phyloP scores from a whole-genome alignment of 1,140 invertebrate species.

The Drosophila arizonae region DNA sequence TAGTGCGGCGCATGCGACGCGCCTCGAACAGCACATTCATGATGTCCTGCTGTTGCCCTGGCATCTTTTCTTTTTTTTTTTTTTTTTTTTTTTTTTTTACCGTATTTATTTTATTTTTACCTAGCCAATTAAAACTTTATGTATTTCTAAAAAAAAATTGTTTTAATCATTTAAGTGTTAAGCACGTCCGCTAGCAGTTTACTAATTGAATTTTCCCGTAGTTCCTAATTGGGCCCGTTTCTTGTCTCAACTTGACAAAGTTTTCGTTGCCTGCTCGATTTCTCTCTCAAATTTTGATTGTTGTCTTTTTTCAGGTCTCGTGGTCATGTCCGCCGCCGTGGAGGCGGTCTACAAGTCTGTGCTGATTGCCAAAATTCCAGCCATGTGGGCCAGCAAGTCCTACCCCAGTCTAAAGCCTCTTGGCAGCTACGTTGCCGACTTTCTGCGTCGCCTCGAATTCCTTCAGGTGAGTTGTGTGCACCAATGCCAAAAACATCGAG shows the following conservation, averaged over 20 bases:
- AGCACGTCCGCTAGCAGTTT: slow-evolving; percentile 7
- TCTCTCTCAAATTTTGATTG: neutral
- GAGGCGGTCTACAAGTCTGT: slow-evolving; percentile 94
- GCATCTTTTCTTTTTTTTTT: neutral
- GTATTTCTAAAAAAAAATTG: slow-evolving; percentile 7
- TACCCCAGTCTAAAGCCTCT: slow-evolving; percentile 97
- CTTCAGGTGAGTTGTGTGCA: slow-evolving; percentile 86
- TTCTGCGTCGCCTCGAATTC: slow-evolving; percentile 91
- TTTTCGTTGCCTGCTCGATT: slow-evolving; percentile 5
- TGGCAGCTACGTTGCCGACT: slow-evolving; percentile 94
- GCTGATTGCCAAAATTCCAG: slow-evolving; percentile 91
- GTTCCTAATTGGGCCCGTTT: slow-evolving; percentile 18
- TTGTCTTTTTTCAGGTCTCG: slow-evolving; percentile 85
- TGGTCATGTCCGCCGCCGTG: slow-evolving; percentile 93
- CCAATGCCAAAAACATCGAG: neutral
- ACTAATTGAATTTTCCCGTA: slow-evolving; percentile 24
- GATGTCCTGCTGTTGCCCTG: neutral
- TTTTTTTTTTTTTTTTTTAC: neutral
- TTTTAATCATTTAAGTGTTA: slow-evolving; percentile 18
- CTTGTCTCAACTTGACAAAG: slow-evolving; percentile 23
- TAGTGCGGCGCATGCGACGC: slow-evolving; percentile 15
- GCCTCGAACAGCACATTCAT: slow-evolving; percentile 24
- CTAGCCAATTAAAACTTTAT: slow-evolving; percentile 3
- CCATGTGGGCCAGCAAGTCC: slow-evolving; percentile 91
- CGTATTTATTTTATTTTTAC: neutral